phyloP scores from a whole-genome alignment of 2,113 vertebrate species.

The Nothocercus julius region DNA sequence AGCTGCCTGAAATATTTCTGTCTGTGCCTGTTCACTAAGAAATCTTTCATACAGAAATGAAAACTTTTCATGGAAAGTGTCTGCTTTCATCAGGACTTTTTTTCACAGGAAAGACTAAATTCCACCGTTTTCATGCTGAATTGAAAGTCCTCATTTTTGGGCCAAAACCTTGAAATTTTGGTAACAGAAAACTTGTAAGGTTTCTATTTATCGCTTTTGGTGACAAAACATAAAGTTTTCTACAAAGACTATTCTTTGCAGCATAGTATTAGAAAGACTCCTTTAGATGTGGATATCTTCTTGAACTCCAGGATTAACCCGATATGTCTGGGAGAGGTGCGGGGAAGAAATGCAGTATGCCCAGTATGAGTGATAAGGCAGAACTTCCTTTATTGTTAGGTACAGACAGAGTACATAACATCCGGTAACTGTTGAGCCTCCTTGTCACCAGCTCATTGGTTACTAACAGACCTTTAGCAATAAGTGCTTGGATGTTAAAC shows the following conservation, averaged over 20 bases:
- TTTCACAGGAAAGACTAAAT: constrained; percentile 10
- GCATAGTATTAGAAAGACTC: background rate
- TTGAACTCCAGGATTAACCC: no score
- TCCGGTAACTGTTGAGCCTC: no score
- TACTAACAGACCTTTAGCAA: no score
- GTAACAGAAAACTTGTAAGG: background rate
- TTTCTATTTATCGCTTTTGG: background rate
- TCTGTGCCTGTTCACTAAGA: background rate
- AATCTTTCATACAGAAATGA: background rate
- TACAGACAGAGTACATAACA: no score
- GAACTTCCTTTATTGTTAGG: no score
- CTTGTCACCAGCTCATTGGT: no score
- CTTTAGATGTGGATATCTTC: no score
- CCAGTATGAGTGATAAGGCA: no score
- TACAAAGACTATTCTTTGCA: background rate
- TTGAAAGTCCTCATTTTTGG: background rate
- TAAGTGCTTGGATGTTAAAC: no score
- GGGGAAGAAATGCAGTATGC: no score
- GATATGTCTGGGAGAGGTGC: no score
- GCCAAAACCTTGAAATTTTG: background rate
- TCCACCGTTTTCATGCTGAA: background rate
- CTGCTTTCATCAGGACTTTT: background rate
- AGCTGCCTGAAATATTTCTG: background rate
- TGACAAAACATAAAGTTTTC: background rate
- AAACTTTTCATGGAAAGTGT: background rate